Percentiles rank a stretch among this genome's conserved stretches.
Evolutionary conservation across 2,888 invertebrate species (phyloP).

Genomic region (Leucophenga maculata): DNA sequence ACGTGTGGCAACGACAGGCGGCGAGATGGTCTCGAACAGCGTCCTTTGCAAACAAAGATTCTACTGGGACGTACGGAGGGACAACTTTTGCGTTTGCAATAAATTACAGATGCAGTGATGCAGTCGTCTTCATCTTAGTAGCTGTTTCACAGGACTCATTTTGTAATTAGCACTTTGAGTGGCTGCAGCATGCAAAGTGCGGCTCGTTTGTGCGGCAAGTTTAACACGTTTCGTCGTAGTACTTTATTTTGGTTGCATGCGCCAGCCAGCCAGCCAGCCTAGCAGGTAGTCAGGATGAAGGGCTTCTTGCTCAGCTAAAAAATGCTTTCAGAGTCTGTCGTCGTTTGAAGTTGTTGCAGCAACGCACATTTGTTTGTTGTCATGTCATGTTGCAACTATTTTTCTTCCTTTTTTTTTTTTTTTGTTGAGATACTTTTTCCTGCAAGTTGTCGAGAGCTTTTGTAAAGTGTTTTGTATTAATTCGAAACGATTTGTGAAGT

Average conservation of each 20-base stretch:
- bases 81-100: not conserved
- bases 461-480: not conserved
- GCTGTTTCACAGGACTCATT: constrained; percentile 32
- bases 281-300: no score
- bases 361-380: no score
- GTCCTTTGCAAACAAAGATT: not conserved
- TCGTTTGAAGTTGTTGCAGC: no score
- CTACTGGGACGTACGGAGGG: not conserved
- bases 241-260: not conserved
- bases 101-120: constrained; percentile 26
- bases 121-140: not conserved
- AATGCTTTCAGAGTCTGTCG: no score
- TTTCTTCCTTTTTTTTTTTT: no score
- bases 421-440: no score
- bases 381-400: no score
- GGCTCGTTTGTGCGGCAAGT: constrained; percentile 3
- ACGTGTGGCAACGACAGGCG: constrained; percentile 33
- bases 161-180: constrained; percentile 38
- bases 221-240: not conserved
- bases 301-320: no score
- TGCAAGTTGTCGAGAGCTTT: not conserved
- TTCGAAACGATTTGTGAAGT: not conserved
- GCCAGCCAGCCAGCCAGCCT: no score
- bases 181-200: constrained; percentile 21
- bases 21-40: not conserved